Evolutionary conservation across 2,113 vertebrate species (phyloP), one percentile per base, ranked within the genome.

Genomic region (Gymnocephalus cernua): DNA sequence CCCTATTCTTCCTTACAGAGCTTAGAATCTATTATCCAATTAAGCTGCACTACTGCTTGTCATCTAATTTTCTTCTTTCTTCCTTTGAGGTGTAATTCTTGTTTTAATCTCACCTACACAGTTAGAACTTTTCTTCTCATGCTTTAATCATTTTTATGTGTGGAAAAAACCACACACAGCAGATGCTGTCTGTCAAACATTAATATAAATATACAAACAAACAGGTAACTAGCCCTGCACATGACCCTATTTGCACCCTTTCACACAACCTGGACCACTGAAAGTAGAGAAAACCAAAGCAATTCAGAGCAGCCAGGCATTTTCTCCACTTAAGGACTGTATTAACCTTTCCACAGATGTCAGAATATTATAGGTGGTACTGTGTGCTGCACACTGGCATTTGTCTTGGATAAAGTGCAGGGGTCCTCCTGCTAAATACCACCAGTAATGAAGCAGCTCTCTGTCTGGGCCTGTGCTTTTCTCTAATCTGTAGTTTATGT

Each of bases 301-400:
- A 7, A 29, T 70, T 14, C 68, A 18, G 59, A 61, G 80, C 71
- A 78, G 70, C 58, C 4, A 6, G 59, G 58, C 79, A 79, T 81
- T 75, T 77, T 68, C 63, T 85, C 75, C 85, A 83, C 84, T 94
- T 86, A 89, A 90, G 77, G 90, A 89, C 88, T 90, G 88, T 79
- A 94, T 94, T 95, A 95, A 94, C 94, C 93, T 94, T 94, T 94
- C 86, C 88, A 86, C 79, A 87, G 69, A 92, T 94, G 93, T 94
- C 90, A 82, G 57, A 61, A 79, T 94, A 92, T 92, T 92, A 93
- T 90, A 86, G 86, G 88, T 73, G 74, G 78, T 54, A 84, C 53
- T 13, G 58, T 79, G 86, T 79, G 86, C 87, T 29, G 78, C 89
- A 86, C 79, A 75, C 64, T 90, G 92, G 87, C 91, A 93, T 95